Evolutionary conservation across 2,113 vertebrate genomes (phyloP).

Genomic region (Chionodraco myersi): DNA sequence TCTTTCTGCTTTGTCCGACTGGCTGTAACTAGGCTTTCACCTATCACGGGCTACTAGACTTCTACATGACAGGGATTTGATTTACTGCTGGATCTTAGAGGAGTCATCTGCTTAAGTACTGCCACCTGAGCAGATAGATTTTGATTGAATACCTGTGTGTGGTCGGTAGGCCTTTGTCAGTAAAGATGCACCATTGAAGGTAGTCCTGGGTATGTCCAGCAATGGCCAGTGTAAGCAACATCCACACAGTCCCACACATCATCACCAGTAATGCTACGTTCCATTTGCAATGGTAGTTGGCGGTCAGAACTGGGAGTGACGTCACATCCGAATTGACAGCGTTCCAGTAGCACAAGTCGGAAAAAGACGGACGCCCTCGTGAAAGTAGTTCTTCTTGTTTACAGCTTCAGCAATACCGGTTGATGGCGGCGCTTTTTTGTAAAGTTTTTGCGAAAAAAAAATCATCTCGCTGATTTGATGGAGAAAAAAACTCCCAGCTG

Average conservation of each 20-base stretch:
- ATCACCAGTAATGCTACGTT: background rate
- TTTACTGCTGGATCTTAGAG: conserved; percentile 5
- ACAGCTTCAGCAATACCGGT: too few species aligned
- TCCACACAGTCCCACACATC: background rate
- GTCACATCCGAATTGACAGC: too few species aligned
- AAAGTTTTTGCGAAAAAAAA: too few species aligned
- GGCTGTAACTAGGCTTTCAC: conserved; percentile 52
- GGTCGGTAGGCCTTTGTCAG: background rate
- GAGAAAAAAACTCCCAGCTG: conserved; percentile 42
- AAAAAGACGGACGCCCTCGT: too few species aligned
- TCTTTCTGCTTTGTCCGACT: conserved; percentile 30
- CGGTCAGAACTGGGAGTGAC: too few species aligned
- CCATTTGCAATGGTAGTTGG: too few species aligned
- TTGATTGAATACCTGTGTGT: conserved; percentile 1
- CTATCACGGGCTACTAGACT: conserved; percentile 10
- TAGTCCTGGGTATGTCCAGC: background rate
- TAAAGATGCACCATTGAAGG: background rate
- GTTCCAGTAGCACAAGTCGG: too few species aligned
- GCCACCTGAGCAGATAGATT: background rate
- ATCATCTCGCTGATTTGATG: conserved; percentile 49
- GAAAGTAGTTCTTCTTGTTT: too few species aligned
- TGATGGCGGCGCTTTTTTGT: too few species aligned
- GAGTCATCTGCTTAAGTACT: background rate
- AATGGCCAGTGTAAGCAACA: too few species aligned
- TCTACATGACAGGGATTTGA: conserved; percentile 13